Base-by-base conservation (phyloP, 2,113 vertebrate genomes). In the Callocephalon fimbriatum region DNA sequence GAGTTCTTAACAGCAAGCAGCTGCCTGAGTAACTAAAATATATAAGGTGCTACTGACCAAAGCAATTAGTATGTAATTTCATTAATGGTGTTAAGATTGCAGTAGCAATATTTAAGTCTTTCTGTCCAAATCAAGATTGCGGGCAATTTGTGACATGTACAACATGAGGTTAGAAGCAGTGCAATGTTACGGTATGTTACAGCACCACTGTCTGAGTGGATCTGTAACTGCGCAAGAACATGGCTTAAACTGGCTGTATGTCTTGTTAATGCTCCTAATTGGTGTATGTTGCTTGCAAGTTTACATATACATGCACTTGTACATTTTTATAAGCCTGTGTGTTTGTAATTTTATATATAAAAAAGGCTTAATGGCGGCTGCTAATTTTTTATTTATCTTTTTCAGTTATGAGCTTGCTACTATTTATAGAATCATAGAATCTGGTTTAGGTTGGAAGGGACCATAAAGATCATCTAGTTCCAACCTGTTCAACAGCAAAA, bases 61-160 rank as follows among this genome's bases (percentile, higher is more conserved):
- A 95, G 83, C 83, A 95, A 93, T 96, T 93, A 94, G 83, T 92
- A 68, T 79, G 61, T 94, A 82, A 94, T 97, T 97, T 93, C 61
- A 75, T 82, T 92, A 97, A 96, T 86, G 70, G 56, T 6, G 4
- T 86, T 95, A 78, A 68, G 50, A 90, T 93, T 81, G 75, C 83
- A 92, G 58, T 80, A 92, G 93, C 88, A 93, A 85, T 80, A 92
- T 96, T 93, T 78, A 90, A 93, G 72, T 92, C 32, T 97, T 93
- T 97, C 65, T 93, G 77, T 92, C 83, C 95, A 91, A 96, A 87
- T 97, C 83, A 82, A 93, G 83, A 82, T 85, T 93, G 72, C 17
- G 2, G 65, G 90, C 90, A 93, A 10, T 84, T 81, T 86, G 61
- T 77, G 78, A 89, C 81, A 51, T 15, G 82, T 83, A 25, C 37